Evolutionary conservation across 2,797 vertebrate species (phyloP), one percentile per base, ranked within the genome.

Genomic region (Myripristis murdjan): DNA sequence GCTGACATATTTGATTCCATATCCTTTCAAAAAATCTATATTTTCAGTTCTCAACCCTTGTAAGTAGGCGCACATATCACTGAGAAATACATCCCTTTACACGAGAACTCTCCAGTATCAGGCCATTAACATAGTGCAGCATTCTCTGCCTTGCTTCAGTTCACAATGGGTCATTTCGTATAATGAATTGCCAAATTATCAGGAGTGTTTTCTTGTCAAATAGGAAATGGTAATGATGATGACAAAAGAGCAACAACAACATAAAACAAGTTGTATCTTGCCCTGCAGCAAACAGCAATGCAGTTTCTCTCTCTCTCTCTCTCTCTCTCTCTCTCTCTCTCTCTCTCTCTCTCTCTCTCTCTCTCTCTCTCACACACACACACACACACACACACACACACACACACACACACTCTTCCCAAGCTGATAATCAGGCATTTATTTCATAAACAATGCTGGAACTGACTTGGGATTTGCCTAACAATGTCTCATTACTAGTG

Each of bases 401-500:
- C 22, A 55, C 58, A 83, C 47, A 14, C 18, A 23, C 6, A 18
- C 22, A n/a, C 89, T 79, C 84, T 88, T 86, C 81, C 83, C 79
- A 65, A 87, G 88, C 89, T 90, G 90, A 92, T 93, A 95, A 95
- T 94, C 90, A 93, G 92, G 85, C 89, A 87, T 94, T 94, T 93
- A 92, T 92, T 92, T 86, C 90, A 89, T 90, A 94, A 94, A 94
- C 91, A 93, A 93, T 93, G 88, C 87, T 84, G 88, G 84, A 89
- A 91, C 88, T 85, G 87, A 87, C 91, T 92, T 90, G 91, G 93
- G 93, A 94, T 94, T 93, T 91, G 86, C 90, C 91, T 92, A 95
- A 94, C 92, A 94, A 94, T 94, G 90, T 88, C 92, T 94, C 92
- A 93, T 95, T 95, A 94, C 87, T 77, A 86, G 89, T 90, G 90